Conservation (phyloP, 2,113 vertebrate genomes). For the Machaerirhynchus nigripectus region DNA sequence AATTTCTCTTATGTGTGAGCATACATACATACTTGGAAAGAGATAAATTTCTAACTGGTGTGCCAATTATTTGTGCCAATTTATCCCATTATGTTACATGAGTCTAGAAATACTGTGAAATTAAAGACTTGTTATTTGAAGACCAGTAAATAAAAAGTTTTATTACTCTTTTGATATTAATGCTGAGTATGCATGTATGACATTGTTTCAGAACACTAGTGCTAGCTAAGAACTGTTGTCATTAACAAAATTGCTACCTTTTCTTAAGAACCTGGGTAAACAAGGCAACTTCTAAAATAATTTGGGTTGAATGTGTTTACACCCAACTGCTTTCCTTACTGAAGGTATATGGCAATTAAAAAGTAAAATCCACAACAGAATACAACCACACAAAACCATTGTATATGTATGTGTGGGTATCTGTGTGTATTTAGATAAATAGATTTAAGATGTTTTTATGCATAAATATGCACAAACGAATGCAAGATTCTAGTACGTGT, state of each 20-base stretch:
- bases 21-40: not conserved
- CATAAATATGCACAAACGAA: not conserved
- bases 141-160: not conserved
- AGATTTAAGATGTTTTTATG: not conserved
- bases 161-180: not conserved
- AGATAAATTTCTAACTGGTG: not conserved
- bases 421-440: not conserved
- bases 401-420: rapidly evolving
- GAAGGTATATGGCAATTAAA: not conserved
- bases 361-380: not conserved
- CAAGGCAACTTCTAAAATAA: not conserved
- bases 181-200: not conserved
- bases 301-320: not conserved
- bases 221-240: not conserved
- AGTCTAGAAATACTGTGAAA: not conserved
- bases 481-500: not conserved
- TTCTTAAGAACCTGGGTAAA: not conserved
- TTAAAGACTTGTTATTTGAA: not conserved
- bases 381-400: not conserved
- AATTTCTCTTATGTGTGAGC: not conserved
- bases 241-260: not conserved
- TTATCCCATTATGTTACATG: not conserved
- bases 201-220: not conserved
- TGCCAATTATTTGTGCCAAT: not conserved
- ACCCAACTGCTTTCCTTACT: not conserved